These are phyloP conservation scores for Gobionotothen gibberifrons DNA, from an alignment of 2,797 vertebrate species.

Conservation along the genomic window DNA sequence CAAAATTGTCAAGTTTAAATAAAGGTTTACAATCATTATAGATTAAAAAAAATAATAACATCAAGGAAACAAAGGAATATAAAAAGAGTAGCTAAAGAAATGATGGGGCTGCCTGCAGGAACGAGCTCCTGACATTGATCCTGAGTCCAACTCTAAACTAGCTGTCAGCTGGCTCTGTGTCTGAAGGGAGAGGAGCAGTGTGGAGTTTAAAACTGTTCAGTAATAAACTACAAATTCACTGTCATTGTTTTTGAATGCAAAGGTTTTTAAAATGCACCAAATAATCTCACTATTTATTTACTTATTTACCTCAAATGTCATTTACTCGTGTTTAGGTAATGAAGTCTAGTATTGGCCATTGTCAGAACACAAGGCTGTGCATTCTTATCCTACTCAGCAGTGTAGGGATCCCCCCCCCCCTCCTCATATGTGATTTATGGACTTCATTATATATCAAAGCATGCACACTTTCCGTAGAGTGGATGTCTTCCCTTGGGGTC, in stretches of 20 bases:
- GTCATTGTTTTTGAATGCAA: neutral
- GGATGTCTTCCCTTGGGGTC: conserved; percentile 33
- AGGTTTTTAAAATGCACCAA: neutral
- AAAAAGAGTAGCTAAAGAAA: neutral
- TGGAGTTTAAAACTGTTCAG: neutral
- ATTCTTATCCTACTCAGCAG: conserved; percentile 1
- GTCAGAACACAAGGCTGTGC: neutral
- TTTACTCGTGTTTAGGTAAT: neutral
- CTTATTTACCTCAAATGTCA: neutral
- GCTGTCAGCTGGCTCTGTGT: no score
- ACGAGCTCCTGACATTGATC: neutral
- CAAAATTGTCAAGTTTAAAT: neutral
- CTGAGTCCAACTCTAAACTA: neutral
- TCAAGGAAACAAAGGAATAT: neutral
- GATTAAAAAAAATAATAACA: neutral
- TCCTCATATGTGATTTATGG: conserved; percentile 43
- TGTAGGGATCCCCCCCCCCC: neutral
- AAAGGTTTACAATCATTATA: neutral
- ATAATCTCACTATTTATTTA: neutral
- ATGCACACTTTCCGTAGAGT: conserved; percentile 7
- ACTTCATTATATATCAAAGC: conserved; percentile 22
- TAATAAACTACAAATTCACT: neutral
- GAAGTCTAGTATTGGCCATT: neutral
- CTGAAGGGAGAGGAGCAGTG: neutral
- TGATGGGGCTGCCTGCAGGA: neutral